Evolutionary conservation across 92 coral and sea anemone species (phyloP).

Genomic region (Nematostella vectensis): DNA sequence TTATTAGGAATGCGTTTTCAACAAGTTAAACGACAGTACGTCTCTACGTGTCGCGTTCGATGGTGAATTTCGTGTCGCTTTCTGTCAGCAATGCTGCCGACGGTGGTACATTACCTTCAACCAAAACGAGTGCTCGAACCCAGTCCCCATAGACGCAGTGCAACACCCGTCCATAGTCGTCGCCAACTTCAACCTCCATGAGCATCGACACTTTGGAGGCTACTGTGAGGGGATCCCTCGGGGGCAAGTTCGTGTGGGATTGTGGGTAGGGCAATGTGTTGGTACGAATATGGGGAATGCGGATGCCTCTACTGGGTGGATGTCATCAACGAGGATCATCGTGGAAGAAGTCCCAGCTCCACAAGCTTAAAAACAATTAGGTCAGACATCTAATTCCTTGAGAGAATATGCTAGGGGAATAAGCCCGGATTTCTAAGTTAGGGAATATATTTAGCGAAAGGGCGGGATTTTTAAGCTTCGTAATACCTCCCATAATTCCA

Average conservation of each 20-base stretch:
- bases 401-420: too few relatives aligned
- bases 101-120: slow-evolving; percentile 20
- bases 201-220: slow-evolving; percentile 8
- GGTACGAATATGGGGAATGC: not conserved
- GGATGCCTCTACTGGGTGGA: slow-evolving; percentile 11
- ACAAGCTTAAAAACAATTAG: slow-evolving; percentile 3
- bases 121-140: not conserved
- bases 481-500: too few relatives aligned
- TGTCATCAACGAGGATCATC: not conserved
- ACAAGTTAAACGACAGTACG: not conserved
- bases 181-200: not conserved
- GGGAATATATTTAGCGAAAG: too few relatives aligned
- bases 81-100: slow-evolving; percentile 1
- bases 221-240: slow-evolving; percentile 3
- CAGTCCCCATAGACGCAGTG: not conserved
- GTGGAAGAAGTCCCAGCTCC: slow-evolving; percentile 14
- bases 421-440: too few relatives aligned
- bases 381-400: too few relatives aligned
- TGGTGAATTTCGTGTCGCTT: slow-evolving; percentile 1
- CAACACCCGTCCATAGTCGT: not conserved
- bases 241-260: slow-evolving; percentile 5
- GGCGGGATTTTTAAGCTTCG: too few relatives aligned
- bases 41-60: slow-evolving; percentile 7
- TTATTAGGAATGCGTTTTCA: slow-evolving; percentile 11
- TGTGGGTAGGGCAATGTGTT: slow-evolving; percentile 2